Conservation (phyloP, 2,797 vertebrate species). For the Peromyscus nudipes region DNA sequence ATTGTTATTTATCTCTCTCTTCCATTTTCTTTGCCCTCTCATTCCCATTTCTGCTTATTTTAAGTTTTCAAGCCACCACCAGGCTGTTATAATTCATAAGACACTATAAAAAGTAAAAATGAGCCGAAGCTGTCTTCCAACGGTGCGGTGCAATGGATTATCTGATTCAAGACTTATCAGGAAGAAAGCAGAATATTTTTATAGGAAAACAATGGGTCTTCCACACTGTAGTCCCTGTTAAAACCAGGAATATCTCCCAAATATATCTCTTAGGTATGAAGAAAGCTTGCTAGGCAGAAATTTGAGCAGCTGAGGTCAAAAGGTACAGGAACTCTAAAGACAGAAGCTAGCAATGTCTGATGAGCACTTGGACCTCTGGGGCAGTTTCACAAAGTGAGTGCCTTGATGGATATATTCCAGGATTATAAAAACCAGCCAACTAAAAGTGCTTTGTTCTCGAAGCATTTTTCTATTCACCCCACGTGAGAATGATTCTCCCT, state of each 20-base stretch:
- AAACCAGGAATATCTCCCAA: neutral
- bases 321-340: neutral
- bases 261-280: neutral
- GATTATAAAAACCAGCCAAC: neutral
- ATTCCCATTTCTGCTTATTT: neutral
- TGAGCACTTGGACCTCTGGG: neutral
- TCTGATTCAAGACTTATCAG: neutral
- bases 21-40: neutral
- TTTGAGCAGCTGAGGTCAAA: neutral
- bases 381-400: neutral
- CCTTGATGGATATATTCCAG: neutral
- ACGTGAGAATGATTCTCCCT: neutral
- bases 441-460: slow-evolving; percentile 30
- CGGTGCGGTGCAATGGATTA: neutral
- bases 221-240: too few relatives aligned
- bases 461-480: neutral
- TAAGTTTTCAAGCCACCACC: neutral
- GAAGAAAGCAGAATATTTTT: neutral
- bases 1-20: neutral
- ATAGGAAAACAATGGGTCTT: neutral
- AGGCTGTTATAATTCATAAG: neutral
- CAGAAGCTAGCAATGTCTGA: neutral
- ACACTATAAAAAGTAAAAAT: neutral
- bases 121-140: neutral
- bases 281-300: neutral